Evolutionary conservation across 2,797 vertebrate genomes (phyloP), one percentile per base, ranked within the genome.

Genomic region (Taeniopygia guttata): DNA sequence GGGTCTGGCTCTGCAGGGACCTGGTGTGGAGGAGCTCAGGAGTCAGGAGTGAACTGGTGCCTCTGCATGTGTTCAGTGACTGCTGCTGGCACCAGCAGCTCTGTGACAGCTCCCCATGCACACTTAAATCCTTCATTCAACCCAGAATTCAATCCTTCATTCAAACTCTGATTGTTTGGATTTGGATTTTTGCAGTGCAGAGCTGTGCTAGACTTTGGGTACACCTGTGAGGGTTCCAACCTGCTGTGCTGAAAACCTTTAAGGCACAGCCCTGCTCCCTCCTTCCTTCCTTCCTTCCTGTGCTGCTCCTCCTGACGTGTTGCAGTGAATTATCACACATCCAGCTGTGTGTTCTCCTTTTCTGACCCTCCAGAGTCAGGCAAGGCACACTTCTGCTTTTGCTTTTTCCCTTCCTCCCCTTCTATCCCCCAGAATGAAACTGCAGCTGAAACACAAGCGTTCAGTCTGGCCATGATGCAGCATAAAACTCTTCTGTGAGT

Each of bases 31-130:
- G 36, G n/a, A 43, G 43, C 54, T 76, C 59, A 51, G 62, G 10
- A 27, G 8, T 42, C 30, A 30, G 42, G 51, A 56, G n/a, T 1
- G 45, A 83, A 38, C 62, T 26, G 25, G 4, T 30, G 15, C 36
- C 43, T 34, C 36, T 13, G 26, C 1, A 0, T 2, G 11, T 2
- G 2, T 40, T 30, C 1, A 17, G 19, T 29, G 36, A 5, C 14
- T 11, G 21, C 1, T 17, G 32, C 10, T 2, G 7, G 30, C 34
- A 16, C 30, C 2, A 2, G 3, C 16, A 59, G 40, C 55, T 20
- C 34, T 2, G 43, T 13, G 48, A 5, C 45, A 63, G 40, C 38
- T 60, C 21, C 23, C 46, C 0, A 0, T 30, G 46, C 40, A 6
- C 36, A 0, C 0, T 13, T 3, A 21, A 34, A 83, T 38, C 45